Conservation (phyloP, 1,140 invertebrate species). For the Helicoverpa zea region DNA sequence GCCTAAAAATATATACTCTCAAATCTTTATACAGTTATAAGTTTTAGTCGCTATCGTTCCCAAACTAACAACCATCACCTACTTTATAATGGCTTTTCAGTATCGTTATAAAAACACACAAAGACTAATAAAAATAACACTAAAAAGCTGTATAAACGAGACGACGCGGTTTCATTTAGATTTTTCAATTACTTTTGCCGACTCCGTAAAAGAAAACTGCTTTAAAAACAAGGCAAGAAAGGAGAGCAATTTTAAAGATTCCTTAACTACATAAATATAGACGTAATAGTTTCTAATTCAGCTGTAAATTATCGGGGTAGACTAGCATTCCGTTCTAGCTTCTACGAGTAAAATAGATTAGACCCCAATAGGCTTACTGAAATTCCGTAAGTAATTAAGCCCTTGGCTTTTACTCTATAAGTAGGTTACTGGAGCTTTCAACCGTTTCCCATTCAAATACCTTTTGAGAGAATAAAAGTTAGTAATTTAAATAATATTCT, state of each 20-base stretch:
- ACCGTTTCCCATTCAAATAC: neutral
- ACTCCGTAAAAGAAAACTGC: slow-evolving; percentile 10
- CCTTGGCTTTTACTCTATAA: slow-evolving; percentile 22
- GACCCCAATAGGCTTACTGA: slow-evolving; percentile 30
- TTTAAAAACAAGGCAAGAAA: neutral
- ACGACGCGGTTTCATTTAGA: slow-evolving; percentile 17
- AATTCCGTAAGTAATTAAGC: slow-evolving; percentile 42
- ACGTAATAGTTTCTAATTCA: slow-evolving; percentile 14
- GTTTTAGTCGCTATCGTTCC: no score
- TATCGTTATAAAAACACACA: neutral
- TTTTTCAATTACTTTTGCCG: slow-evolving; percentile 20
- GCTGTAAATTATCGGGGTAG: slow-evolving; percentile 3
- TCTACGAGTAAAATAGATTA: slow-evolving; percentile 35
- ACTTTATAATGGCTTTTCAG: no score
- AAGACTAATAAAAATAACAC: slow-evolving; percentile 1
- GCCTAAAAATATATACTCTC: no score
- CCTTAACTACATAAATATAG: slow-evolving; percentile 4
- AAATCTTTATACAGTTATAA: no score
- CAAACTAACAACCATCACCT: no score
- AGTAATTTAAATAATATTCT: neutral
- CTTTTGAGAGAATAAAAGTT: neutral
- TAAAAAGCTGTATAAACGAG: neutral
- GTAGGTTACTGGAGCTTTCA: neutral
- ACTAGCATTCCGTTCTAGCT: slow-evolving; percentile 18
- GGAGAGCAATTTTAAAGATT: slow-evolving; percentile 13